Conservation (phyloP, 35 echinoderm and acorn worm species). For the Apostichopus japonicus region DNA sequence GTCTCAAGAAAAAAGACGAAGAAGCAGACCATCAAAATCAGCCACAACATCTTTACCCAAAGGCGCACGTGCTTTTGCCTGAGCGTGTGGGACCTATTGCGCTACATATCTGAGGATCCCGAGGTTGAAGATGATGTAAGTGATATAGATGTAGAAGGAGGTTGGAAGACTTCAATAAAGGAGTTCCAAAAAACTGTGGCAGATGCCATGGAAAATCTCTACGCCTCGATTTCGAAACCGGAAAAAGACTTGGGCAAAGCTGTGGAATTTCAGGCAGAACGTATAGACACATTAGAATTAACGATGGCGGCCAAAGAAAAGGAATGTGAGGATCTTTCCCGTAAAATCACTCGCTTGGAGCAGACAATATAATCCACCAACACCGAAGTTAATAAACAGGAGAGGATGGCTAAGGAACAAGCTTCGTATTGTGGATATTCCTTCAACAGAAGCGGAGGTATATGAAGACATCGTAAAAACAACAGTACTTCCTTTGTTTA, state of each 20-base stretch:
- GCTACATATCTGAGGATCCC: too few species aligned
- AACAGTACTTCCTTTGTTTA: constrained; percentile 4
- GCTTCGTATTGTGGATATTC: constrained; percentile 9
- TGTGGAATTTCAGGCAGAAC: constrained; percentile 17
- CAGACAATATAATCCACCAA: not conserved
- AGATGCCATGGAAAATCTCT: not conserved
- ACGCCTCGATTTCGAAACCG: not conserved
- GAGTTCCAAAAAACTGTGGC: not conserved
- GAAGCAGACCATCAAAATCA: too few species aligned
- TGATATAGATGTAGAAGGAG: not conserved
- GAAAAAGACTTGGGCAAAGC: constrained; percentile 23
- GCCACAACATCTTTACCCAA: too few species aligned
- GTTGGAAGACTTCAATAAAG: not conserved
- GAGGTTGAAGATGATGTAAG: too few species aligned
- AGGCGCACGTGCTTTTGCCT: too few species aligned
- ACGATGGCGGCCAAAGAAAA: constrained; percentile 36
- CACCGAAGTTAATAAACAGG: constrained; percentile 1
- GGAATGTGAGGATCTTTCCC: constrained; percentile 10
- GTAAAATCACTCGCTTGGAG: constrained; percentile 10
- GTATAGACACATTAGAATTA: constrained; percentile 11
- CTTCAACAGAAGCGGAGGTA: not conserved
- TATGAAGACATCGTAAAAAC: too few species aligned
- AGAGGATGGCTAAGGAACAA: constrained; percentile 12
- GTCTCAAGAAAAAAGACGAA: too few species aligned
- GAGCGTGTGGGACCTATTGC: too few species aligned